Evolutionary conservation across 2,888 invertebrate species (phyloP).

Genomic region (Archips crataeganus): DNA sequence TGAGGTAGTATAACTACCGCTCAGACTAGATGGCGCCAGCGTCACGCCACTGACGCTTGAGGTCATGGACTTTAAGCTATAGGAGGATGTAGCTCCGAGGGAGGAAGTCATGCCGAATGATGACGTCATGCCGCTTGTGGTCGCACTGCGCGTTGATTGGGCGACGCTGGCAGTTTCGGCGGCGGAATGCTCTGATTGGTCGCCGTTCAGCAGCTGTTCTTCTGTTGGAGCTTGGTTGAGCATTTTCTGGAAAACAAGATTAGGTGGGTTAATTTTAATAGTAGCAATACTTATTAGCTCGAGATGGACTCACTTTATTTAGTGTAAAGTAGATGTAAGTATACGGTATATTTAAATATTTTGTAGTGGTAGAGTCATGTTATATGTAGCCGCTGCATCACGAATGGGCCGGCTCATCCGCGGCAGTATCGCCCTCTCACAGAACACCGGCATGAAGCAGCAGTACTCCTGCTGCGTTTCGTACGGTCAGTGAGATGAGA

Average conservation of each 20-base stretch:
- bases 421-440: too few relatives aligned
- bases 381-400: too few relatives aligned
- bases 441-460: too few relatives aligned
- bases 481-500: too few relatives aligned
- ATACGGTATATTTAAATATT: too few relatives aligned
- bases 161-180: slow-evolving; percentile 71
- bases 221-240: slow-evolving; percentile 79
- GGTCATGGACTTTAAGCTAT: slow-evolving; percentile 74
- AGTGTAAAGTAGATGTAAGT: too few relatives aligned
- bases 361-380: too few relatives aligned
- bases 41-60: slow-evolving; percentile 74
- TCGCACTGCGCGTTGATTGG: slow-evolving; percentile 71
- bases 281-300: too few relatives aligned
- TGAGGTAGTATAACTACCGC: slow-evolving; percentile 74
- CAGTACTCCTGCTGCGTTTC: too few relatives aligned
- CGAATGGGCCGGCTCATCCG: too few relatives aligned
- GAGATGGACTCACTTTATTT: too few relatives aligned
- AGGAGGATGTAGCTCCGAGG: slow-evolving; percentile 74
- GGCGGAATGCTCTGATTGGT: slow-evolving; percentile 64
- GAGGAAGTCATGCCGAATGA: slow-evolving; percentile 76
- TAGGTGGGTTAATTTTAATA: neutral
- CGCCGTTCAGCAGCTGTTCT: slow-evolving; percentile 70
- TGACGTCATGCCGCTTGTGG: slow-evolving; percentile 66
- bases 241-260: slow-evolving; percentile 68
- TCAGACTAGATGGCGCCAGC: slow-evolving; percentile 74